Conservation (phyloP, 2,797 vertebrate species). For the Echeneis naucrates region DNA sequence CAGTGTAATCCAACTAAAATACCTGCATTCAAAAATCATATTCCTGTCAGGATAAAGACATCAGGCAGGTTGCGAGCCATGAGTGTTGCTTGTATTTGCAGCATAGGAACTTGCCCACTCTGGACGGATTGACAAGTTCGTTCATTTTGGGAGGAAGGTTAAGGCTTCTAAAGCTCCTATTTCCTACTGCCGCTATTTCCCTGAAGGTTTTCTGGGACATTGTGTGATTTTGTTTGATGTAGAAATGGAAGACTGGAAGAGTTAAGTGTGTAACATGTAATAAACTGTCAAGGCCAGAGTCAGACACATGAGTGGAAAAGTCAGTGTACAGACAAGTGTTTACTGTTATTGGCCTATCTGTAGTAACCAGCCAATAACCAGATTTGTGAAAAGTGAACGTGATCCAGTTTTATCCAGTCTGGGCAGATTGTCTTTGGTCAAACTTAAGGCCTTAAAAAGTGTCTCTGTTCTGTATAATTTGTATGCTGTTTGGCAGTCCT, state of each 20-base stretch:
- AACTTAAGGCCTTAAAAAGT: too few species aligned
- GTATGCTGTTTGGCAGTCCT: too few species aligned
- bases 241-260: conserved; percentile 22
- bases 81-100: conserved; percentile 24
- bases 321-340: conserved; percentile 2
- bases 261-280: conserved; percentile 29
- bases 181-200: conserved; percentile 49
- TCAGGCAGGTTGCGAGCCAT: conserved; percentile 1
- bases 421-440: too few species aligned
- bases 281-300: conserved; percentile 48
- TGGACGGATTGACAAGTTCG: conserved; percentile 42
- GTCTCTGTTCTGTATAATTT: too few species aligned
- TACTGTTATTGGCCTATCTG: conserved; percentile 10
- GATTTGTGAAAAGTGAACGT: conserved; percentile 10
- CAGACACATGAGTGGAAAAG: too few species aligned
- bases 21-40: background rate
- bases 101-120: conserved; percentile 25
- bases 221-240: conserved; percentile 48
- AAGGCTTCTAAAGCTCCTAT: conserved; percentile 42
- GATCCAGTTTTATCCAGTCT: too few species aligned
- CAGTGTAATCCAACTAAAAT: background rate
- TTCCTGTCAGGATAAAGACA: conserved; percentile 4
- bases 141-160: conserved; percentile 45
- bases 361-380: background rate
- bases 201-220: conserved; percentile 33